Conservation (phyloP, 2,888 invertebrate species). For the Meteorus cinctellus region DNA sequence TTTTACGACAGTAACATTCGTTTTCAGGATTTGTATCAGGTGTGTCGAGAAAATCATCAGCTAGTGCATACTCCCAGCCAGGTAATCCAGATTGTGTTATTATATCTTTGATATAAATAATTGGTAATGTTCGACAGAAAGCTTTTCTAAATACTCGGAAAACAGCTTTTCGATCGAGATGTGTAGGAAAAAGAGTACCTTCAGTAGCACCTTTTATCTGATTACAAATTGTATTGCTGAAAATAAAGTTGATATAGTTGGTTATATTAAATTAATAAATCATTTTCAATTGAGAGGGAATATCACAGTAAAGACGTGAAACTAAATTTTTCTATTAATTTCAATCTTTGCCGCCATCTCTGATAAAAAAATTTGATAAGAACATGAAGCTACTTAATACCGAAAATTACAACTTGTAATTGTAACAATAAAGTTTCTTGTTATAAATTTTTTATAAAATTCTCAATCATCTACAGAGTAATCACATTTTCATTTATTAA, state of each 20-base stretch:
- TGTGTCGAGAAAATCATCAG: conserved; percentile 77
- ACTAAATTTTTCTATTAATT: no score
- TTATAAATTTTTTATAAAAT: no score
- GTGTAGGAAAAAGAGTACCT: conserved; percentile 81
- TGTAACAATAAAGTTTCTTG: no score
- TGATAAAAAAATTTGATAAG: no score
- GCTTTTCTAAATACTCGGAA: conserved; percentile 82
- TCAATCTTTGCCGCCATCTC: no score
- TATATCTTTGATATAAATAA: conserved; percentile 72
- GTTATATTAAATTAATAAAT: neutral
- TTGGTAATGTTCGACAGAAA: conserved; percentile 83
- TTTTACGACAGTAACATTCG: conserved; percentile 78
- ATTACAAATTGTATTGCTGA: conserved; percentile 79
- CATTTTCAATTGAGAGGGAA: neutral
- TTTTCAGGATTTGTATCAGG: conserved; percentile 77
- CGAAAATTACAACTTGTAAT: no score
- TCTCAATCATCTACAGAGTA: no score
- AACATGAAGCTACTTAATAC: no score
- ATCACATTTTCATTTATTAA: no score
- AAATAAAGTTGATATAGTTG: conserved; percentile 32
- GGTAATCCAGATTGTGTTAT: conserved; percentile 75
- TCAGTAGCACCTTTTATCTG: conserved; percentile 81
- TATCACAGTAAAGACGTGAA: neutral
- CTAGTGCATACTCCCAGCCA: conserved; percentile 78
- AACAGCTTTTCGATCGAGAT: conserved; percentile 75